Base-by-base conservation (phyloP, 2,888 invertebrate species). In the Epirrhoe alternata region DNA sequence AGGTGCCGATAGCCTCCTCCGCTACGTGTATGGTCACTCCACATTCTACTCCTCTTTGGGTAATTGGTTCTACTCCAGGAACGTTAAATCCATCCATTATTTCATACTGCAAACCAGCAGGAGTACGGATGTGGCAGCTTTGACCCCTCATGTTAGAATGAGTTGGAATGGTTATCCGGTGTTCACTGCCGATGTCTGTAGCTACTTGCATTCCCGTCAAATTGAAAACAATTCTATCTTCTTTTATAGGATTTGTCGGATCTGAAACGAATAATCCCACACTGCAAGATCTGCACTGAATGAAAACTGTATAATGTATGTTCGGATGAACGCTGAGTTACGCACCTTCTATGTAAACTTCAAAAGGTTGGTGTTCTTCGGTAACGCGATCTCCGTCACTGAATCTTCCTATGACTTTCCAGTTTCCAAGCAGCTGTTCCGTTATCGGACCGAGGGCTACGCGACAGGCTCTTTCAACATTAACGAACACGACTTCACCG, bases 91-190 rank as follows among this genome's bases (percentile, higher is more conserved):
- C 81, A 33, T 81, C 74, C 68, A 78, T 76, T 8, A 88, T 71
- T 7, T 73, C 70, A 64, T 84, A 81, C 57, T 81, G 80, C 30
- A 69, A 55, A 8, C 86, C 86, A 4, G 75, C 66, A 6, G 89
- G 88, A 5, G 84, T 83, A 33, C 78, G 69, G 45, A 91, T 54
- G 49, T 80, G 81, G 66, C 91, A 91, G 61, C 78, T 82, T 61
- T 87, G 82, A n/a, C 68, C 74, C 12, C 57, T 47, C 17, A 72
- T 38, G 50, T 76, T 75, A 1, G 31, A 10, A 10, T 42, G 61
- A 1, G 64, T 60, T 1, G 53, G 33, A 33, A 86, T 85, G 1
- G 60, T 68, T n/a, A 88, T 24, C 3, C 38, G 72, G 51, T 84
- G 81, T 0, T 42, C 74, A 2, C 49, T 61, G 8, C 76, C 77